These are phyloP conservation scores for Mythimna loreyi DNA, from an alignment of 2,888 invertebrate genomes.

Conservation along the genomic window DNA sequence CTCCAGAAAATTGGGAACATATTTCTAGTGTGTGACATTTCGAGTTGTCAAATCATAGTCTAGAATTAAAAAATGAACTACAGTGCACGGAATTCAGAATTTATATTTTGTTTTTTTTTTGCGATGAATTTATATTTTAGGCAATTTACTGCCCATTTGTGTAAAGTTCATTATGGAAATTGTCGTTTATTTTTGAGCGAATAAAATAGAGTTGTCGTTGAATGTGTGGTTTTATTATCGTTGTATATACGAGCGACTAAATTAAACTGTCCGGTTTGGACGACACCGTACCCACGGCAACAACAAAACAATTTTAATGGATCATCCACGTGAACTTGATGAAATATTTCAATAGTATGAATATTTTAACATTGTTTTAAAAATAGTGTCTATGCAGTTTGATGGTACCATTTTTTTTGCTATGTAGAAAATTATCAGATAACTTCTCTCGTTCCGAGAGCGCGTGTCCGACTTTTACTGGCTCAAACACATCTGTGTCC, in stretches of 20 bases:
- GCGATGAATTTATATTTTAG: neutral
- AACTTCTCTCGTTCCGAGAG: too few species aligned
- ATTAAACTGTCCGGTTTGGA: slow-evolving; percentile 16
- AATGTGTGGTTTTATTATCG: neutral
- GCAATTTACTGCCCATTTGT: neutral
- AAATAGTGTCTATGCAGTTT: neutral
- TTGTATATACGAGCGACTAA: slow-evolving; percentile 1
- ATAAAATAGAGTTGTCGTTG: neutral
- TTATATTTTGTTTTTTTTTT: slow-evolving; percentile 4
- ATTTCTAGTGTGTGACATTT: too few species aligned
- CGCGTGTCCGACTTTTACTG: too few species aligned
- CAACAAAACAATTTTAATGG: slow-evolving; percentile 9
- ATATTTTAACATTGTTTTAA: neutral
- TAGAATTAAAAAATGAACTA: too few species aligned
- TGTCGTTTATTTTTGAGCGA: neutral
- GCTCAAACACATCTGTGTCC: too few species aligned
- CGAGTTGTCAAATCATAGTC: too few species aligned
- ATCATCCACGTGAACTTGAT: neutral
- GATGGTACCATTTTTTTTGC: too few species aligned
- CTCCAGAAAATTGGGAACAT: too few species aligned
- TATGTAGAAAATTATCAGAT: too few species aligned
- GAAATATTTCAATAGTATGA: neutral
- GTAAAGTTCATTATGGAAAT: too few species aligned
- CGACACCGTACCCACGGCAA: neutral
- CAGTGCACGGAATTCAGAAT: slow-evolving; percentile 12